A percentile compares a stretch with the other conserved stretches of the same genome.
Conservation (phyloP, 2,797 vertebrate species). For the Esox masquinongy region DNA sequence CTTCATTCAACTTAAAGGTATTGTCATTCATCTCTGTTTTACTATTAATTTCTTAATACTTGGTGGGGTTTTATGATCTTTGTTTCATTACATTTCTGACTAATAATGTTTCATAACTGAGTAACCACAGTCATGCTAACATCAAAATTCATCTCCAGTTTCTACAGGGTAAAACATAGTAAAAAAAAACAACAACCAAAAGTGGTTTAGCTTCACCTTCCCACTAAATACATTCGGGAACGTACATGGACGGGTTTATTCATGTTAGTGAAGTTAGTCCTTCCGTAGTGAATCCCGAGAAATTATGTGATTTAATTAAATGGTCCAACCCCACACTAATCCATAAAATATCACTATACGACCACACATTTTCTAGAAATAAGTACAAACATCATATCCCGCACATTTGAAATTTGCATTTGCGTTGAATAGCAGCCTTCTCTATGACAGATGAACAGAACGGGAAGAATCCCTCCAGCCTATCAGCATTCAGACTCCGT, state of each 20-base stretch:
- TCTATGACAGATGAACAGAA: neutral
- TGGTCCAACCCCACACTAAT: neutral
- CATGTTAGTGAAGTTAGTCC: neutral
- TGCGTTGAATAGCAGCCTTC: neutral
- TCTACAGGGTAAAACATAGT: no score
- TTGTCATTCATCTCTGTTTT: no score
- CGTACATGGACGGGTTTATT: neutral
- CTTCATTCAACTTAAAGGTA: no score
- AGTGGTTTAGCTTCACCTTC: no score
- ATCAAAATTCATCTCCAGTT: no score
- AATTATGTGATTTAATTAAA: neutral
- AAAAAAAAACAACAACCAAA: no score
- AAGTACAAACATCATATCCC: neutral
- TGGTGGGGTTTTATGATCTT: no score
- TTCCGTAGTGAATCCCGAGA: neutral
- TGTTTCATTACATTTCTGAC: no score
- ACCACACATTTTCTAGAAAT: neutral
- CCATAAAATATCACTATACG: neutral
- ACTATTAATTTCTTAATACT: no score
- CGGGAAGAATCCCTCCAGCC: slow-evolving; percentile 5
- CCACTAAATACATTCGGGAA: no score
- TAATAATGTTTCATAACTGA: no score
- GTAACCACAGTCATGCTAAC: no score
- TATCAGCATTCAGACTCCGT: slow-evolving; percentile 5
- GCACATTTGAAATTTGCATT: neutral